These are phyloP conservation scores for Drosophila diplacantha DNA, from an alignment of 2,888 invertebrate genomes.

Conservation along the genomic window DNA sequence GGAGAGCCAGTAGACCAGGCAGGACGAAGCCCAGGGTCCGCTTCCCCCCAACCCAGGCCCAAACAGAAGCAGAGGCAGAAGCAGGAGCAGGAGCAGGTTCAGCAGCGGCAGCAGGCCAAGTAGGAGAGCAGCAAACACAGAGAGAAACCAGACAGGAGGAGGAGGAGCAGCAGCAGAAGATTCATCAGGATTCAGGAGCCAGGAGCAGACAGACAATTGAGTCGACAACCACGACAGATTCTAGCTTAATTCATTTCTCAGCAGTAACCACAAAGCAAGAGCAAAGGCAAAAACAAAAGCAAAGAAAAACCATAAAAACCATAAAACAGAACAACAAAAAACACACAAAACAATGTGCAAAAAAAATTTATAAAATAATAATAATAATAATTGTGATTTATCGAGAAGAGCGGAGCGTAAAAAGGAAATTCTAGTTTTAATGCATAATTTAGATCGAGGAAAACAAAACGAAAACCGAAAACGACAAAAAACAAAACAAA, in stretches of 20 bases:
- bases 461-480: background rate
- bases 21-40: conserved; percentile 4
- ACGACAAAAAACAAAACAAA: conserved; percentile 16
- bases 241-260: conserved; percentile 31
- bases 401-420: conserved; percentile 39
- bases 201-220: conserved; percentile 2
- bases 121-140: conserved; percentile 26
- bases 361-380: conserved; percentile 37
- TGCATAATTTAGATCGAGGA: conserved; percentile 21
- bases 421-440: conserved; percentile 38
- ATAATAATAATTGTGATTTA: conserved; percentile 59
- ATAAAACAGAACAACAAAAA: conserved; percentile 28
- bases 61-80: conserved; percentile 6
- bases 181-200: background rate
- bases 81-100: conserved; percentile 8
- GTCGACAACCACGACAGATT: conserved; percentile 22
- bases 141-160: background rate
- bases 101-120: conserved; percentile 22
- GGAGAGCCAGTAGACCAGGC: conserved; percentile 3
- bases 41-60: background rate
- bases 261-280: conserved; percentile 6
- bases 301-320: conserved; percentile 33
- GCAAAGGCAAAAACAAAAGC: conserved; percentile 4
- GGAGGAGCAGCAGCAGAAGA: background rate
- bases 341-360: conserved; percentile 41